phyloP scores from a whole-genome alignment of 2,888 invertebrate species.

The Zonitis immaculata region DNA sequence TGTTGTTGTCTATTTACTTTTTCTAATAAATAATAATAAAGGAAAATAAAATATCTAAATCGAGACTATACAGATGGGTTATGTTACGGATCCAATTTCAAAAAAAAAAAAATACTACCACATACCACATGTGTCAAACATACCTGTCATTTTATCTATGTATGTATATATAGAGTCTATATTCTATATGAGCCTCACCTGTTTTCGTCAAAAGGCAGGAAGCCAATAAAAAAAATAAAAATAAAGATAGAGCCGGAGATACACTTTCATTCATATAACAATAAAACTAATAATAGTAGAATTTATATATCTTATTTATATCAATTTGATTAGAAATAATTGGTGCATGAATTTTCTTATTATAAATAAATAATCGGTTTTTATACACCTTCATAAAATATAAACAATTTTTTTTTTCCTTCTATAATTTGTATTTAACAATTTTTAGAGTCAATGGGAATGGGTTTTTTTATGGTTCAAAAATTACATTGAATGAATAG shows the following conservation, averaged over 20 bases:
- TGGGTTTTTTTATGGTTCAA: neutral
- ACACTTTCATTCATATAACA: no score
- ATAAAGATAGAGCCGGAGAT: no score
- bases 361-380: neutral
- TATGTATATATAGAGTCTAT: no score
- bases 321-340: neutral
- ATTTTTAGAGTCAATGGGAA: neutral
- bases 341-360: neutral
- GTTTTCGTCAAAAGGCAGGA: slow-evolving; percentile 17
- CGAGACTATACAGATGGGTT: neutral
- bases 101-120: neutral
- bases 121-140: neutral
- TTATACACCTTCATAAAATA: no score
- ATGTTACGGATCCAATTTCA: neutral
- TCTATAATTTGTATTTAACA: no score
- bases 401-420: no score
- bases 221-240: neutral
- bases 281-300: no score
- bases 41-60: neutral
- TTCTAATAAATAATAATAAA: neutral
- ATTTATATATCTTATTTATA: no score
- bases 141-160: slow-evolving; percentile 19
- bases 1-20: neutral
- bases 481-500: neutral
- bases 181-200: slow-evolving; percentile 21